Evolutionary conservation across 2,888 invertebrate genomes (phyloP).

Genomic region (Meteorus cinctellus): DNA sequence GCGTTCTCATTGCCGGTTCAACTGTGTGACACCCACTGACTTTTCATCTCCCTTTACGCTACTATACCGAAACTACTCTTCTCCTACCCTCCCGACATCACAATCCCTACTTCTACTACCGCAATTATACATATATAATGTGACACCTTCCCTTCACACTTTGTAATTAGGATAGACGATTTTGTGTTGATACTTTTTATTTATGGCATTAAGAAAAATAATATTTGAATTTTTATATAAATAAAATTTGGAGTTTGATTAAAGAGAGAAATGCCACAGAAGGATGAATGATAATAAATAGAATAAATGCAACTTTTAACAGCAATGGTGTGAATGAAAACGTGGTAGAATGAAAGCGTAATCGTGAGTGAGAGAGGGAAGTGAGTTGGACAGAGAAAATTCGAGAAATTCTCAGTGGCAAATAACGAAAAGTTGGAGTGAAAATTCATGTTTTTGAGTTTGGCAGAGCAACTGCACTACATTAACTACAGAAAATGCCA

Average conservation of each 20-base stretch:
- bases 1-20: constrained; percentile 70
- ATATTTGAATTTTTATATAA: constrained; percentile 18
- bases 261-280: too few species aligned
- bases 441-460: constrained; percentile 73
- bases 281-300: too few species aligned
- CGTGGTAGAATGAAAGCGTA: constrained; percentile 19
- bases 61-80: constrained; percentile 20
- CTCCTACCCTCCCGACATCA: constrained; percentile 47
- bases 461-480: constrained; percentile 49
- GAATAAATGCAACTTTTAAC: constrained; percentile 11
- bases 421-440: constrained; percentile 72
- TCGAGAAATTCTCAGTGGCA: constrained; percentile 52
- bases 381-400: neutral
- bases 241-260: neutral
- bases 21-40: constrained; percentile 70
- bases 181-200: constrained; percentile 3
- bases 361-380: constrained; percentile 1
- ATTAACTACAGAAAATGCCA: constrained; percentile 42
- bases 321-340: constrained; percentile 45
- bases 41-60: constrained; percentile 61
- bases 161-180: constrained; percentile 40
- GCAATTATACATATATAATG: constrained; percentile 22
- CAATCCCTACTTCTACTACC: constrained; percentile 26
- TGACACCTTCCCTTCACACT: constrained; percentile 1
- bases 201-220: neutral